Percentiles rank a stretch among this genome's conserved stretches.
Evolutionary conservation across 2,888 invertebrate species (phyloP).

Genomic region (Brachyptera risi): DNA sequence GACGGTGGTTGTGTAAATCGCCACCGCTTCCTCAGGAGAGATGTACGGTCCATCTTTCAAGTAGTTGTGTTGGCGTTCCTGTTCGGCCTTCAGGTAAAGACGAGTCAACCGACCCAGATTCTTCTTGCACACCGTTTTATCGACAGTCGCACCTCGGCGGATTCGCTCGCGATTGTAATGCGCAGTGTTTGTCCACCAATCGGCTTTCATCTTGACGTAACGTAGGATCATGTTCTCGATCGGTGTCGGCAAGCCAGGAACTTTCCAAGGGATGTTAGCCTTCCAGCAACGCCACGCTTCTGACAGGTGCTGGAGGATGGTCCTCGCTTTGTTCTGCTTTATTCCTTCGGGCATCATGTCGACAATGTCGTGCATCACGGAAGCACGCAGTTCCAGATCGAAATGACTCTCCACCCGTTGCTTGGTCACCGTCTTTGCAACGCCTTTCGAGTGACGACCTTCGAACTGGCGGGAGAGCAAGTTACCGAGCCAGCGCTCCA

Average conservation of each 20-base stretch:
- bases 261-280: constrained; percentile 99
- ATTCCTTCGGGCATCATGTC: constrained; percentile 99
- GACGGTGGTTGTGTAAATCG: constrained; percentile 98
- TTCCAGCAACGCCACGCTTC: constrained; percentile 99
- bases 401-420: constrained; percentile 99
- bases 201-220: constrained; percentile 99
- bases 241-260: constrained; percentile 96
- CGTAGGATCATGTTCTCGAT: constrained; percentile 99
- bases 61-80: constrained; percentile 98
- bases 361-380: constrained; percentile 93
- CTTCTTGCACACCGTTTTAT: constrained; percentile 99
- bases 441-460: constrained; percentile 98
- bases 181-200: constrained; percentile 99
- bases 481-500: constrained; percentile 99
- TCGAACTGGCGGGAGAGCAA: constrained; percentile 97
- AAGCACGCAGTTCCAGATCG: constrained; percentile 95
- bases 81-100: constrained; percentile 94
- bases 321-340: constrained; percentile 98
- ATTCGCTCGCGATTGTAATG: constrained; percentile 99
- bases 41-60: constrained; percentile 99
- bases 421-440: constrained; percentile 99
- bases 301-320: constrained; percentile 96
- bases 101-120: constrained; percentile 97
- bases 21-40: constrained; percentile 98
- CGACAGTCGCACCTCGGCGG: constrained; percentile 98